Conservation (phyloP, 1,140 invertebrate genomes). For the Trichonephila clavipes region DNA sequence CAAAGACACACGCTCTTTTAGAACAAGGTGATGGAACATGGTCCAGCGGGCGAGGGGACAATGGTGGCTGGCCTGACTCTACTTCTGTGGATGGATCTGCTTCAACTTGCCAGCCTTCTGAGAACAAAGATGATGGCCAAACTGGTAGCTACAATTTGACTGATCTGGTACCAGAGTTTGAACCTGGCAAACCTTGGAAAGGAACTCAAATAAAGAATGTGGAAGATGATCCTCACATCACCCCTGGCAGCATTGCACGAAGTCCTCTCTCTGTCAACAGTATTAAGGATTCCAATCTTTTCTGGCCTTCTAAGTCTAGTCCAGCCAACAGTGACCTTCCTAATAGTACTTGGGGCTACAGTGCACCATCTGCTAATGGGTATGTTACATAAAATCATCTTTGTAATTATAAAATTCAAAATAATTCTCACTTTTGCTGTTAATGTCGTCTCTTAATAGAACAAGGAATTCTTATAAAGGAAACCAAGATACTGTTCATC, state of each 20-base stretch:
- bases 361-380: constrained; percentile 83
- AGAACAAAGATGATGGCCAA: background rate
- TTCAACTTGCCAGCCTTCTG: background rate
- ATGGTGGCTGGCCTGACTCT: constrained; percentile 50
- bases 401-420: too few species aligned
- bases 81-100: background rate
- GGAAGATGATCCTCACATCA: constrained; percentile 98
- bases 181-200: constrained; percentile 99
- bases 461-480: too few species aligned
- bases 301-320: constrained; percentile 85
- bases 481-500: too few species aligned
- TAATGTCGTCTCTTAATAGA: too few species aligned
- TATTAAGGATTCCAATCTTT: constrained; percentile 92
- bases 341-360: constrained; percentile 95
- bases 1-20: constrained; percentile 83
- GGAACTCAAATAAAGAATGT: constrained; percentile 94
- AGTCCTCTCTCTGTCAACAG: constrained; percentile 92
- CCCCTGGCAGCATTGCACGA: constrained; percentile 95
- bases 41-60: constrained; percentile 67
- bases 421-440: too few species aligned
- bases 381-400: background rate
- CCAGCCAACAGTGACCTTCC: constrained; percentile 82
- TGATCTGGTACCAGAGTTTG: constrained; percentile 97
- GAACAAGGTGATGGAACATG: constrained; percentile 81
- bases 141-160: constrained; percentile 85